These are phyloP conservation scores for Tyto alba DNA, from an alignment of 2,113 vertebrate species.

Conservation along the genomic window DNA sequence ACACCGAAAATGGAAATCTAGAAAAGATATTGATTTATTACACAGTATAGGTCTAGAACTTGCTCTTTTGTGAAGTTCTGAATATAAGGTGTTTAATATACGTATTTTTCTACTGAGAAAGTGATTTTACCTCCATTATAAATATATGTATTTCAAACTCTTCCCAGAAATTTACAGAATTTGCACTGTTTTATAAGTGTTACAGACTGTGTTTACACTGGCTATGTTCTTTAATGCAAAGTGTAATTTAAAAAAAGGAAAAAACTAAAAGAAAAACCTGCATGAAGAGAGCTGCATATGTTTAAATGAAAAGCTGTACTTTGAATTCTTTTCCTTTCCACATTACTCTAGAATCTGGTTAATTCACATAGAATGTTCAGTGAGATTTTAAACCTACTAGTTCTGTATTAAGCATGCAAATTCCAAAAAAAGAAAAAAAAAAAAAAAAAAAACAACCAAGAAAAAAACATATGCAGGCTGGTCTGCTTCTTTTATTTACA, in stretches of 20 bases:
- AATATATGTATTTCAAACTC: conserved; percentile 54
- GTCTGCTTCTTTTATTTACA: conserved; percentile 71
- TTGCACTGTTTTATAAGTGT: conserved; percentile 70
- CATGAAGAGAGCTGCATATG: conserved; percentile 70
- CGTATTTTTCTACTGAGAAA: conserved; percentile 59
- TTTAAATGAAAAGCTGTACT: conserved; percentile 70
- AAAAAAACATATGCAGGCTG: conserved; percentile 9
- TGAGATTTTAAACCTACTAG: conserved; percentile 70
- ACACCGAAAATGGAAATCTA: conserved; percentile 35
- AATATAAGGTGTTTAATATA: conserved; percentile 59
- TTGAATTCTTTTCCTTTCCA: conserved; percentile 69
- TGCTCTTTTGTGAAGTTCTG: conserved; percentile 58
- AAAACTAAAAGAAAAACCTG: conserved; percentile 50
- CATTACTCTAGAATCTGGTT: conserved; percentile 56
- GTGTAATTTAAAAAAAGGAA: conserved; percentile 47
- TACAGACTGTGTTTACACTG: conserved; percentile 73
- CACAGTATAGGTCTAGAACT: conserved; percentile 36
- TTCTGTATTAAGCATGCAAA: conserved; percentile 74
- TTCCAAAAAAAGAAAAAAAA: conserved; percentile 27
- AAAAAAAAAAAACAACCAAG: not conserved
- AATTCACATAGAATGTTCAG: conserved; percentile 65
- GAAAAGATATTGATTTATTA: conserved; percentile 43
- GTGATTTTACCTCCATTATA: conserved; percentile 64
- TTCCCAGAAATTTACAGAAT: conserved; percentile 54
- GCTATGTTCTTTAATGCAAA: conserved; percentile 71